Conservation (phyloP, 2,888 invertebrate genomes). For the Thymelicus acteon region DNA sequence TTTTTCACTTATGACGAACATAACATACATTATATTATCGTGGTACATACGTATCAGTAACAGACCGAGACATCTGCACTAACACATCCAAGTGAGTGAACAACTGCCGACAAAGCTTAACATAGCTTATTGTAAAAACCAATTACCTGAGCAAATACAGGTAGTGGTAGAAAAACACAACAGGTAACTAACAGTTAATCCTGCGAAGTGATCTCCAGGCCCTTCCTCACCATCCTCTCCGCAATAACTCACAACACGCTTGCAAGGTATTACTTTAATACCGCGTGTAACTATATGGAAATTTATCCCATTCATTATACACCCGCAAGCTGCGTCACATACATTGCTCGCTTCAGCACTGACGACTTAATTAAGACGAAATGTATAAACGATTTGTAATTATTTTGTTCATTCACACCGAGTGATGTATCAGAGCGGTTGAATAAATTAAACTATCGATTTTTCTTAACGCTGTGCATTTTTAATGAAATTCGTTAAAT, state of each 20-base stretch:
- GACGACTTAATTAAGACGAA: conserved; percentile 27
- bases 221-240: not conserved
- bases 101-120: too few relatives aligned
- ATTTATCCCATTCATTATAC: conserved; percentile 65
- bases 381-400: conserved; percentile 12
- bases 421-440: not conserved
- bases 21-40: too few relatives aligned
- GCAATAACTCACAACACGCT: conserved; percentile 10
- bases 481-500: too few relatives aligned
- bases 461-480: too few relatives aligned
- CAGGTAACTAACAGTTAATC: conserved; percentile 2
- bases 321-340: conserved; percentile 50
- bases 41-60: too few relatives aligned
- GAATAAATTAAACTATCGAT: not conserved
- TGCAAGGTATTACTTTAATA: conserved; percentile 53
- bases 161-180: not conserved
- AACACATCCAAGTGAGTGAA: too few relatives aligned
- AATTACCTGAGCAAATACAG: not conserved
- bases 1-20: too few relatives aligned
- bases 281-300: conserved; percentile 71
- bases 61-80: too few relatives aligned
- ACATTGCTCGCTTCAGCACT: conserved; percentile 41
- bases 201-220: not conserved
- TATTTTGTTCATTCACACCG: not conserved
- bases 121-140: too few relatives aligned